These are phyloP conservation scores for Nesogale talazaci DNA, from an alignment of 2,113 vertebrate species.

Conservation along the genomic window DNA sequence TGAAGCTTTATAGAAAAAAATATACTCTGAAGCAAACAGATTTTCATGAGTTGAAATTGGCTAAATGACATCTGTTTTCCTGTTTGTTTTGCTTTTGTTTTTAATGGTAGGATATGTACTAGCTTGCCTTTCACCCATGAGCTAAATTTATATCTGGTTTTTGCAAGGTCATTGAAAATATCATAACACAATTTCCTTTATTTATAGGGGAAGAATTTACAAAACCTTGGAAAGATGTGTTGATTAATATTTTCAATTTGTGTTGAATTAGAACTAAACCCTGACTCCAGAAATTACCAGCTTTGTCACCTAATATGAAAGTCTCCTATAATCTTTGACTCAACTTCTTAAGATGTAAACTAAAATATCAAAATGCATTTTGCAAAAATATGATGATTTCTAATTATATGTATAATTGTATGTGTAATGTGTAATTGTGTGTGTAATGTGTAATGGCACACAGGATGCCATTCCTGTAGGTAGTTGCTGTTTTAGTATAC, in stretches of 20 bases:
- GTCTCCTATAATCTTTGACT: not conserved
- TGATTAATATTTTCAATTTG: not conserved
- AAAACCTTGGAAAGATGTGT: too few relatives aligned
- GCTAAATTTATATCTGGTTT: too few relatives aligned
- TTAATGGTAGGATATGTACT: too few relatives aligned
- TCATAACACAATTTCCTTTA: not conserved
- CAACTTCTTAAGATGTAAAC: not conserved
- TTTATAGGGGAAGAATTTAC: too few relatives aligned
- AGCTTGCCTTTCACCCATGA: too few relatives aligned
- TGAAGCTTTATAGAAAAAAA: too few relatives aligned
- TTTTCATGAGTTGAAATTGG: too few relatives aligned
- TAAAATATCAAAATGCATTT: not conserved
- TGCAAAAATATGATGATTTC: not conserved
- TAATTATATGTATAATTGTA: not conserved
- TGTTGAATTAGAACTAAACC: not conserved
- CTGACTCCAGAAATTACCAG: not conserved
- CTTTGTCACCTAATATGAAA: not conserved
- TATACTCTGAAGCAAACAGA: too few relatives aligned
- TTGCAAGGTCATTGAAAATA: not conserved
- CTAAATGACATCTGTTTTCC: too few relatives aligned
- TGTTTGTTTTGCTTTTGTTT: too few relatives aligned
- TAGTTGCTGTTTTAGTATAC: not conserved
- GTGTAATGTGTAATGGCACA: too few relatives aligned
- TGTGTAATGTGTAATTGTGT: too few relatives aligned
- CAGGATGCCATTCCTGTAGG: not conserved